phyloP scores from a whole-genome alignment of 1,140 invertebrate genomes.

The Drosophila nasuta region DNA sequence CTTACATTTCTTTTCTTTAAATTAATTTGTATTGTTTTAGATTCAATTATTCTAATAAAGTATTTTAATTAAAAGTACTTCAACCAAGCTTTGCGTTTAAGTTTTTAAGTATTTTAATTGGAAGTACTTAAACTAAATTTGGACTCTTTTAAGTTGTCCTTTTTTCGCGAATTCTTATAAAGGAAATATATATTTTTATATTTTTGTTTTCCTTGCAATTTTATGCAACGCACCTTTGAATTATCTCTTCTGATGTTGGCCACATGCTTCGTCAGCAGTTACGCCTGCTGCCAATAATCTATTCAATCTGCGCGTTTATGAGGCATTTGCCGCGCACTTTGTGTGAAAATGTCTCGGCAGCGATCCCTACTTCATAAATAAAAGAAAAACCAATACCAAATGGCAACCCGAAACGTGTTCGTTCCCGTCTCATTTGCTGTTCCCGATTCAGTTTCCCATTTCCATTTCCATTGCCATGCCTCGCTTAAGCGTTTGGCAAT shows the following conservation, averaged over 20 bases:
- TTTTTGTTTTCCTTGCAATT: background rate
- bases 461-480: background rate
- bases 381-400: conserved; percentile 17
- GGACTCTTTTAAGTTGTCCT: too few relatives aligned
- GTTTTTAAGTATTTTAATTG: too few relatives aligned
- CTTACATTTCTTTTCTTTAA: too few relatives aligned
- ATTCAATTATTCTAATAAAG: too few relatives aligned
- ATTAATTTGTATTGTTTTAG: too few relatives aligned
- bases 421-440: conserved; percentile 14
- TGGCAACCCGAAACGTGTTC: conserved; percentile 34
- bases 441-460: conserved; percentile 7
- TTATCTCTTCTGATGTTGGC: background rate
- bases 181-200: too few relatives aligned
- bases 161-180: too few relatives aligned
- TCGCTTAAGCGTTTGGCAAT: conserved; percentile 28
- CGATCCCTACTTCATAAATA: conserved; percentile 41
- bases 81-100: too few relatives aligned
- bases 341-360: conserved; percentile 25
- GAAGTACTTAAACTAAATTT: too few relatives aligned
- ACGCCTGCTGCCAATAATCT: conserved; percentile 39
- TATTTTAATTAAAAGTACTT: too few relatives aligned
- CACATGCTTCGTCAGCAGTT: conserved; percentile 15
- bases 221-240: background rate
- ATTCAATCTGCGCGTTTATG: conserved; percentile 52
- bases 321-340: conserved; percentile 50